Conservation (phyloP, 1,140 invertebrate genomes). For the Trissolcus basalis region DNA sequence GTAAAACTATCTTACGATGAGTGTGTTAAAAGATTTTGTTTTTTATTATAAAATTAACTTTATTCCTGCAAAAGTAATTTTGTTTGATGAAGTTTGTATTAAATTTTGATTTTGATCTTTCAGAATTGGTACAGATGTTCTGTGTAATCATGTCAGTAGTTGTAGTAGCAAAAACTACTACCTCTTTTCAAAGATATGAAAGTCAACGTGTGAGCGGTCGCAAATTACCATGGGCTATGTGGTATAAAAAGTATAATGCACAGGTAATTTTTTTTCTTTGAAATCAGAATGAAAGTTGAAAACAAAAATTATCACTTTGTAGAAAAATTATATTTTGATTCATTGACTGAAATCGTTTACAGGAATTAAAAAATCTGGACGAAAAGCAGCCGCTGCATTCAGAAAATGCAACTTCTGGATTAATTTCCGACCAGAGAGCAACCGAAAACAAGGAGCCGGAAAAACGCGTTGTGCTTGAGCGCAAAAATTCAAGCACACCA, state of each 20-base stretch:
- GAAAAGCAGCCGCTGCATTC: conserved; percentile 62
- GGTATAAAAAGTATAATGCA: conserved; percentile 71
- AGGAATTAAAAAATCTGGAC: conserved; percentile 68
- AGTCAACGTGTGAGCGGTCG: conserved; percentile 84
- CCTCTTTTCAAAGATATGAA: conserved; percentile 84
- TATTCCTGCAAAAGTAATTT: too few species aligned
- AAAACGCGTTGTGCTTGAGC: conserved; percentile 56
- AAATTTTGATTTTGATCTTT: conserved; percentile 68
- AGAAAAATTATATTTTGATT: conserved; percentile 2
- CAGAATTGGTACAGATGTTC: conserved; percentile 81
- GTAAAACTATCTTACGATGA: too few species aligned
- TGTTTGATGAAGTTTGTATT: too few species aligned
- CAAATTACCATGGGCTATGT: conserved; percentile 83
- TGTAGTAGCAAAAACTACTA: conserved; percentile 81
- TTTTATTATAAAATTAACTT: too few species aligned
- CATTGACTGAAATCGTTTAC: conserved; percentile 5
- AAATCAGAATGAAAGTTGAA: too few species aligned
- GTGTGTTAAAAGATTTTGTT: too few species aligned
- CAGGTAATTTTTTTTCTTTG: conserved; percentile 57
- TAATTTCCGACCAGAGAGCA: conserved; percentile 24
- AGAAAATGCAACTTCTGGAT: conserved; percentile 5
- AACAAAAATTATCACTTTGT: too few species aligned
- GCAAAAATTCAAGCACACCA: conserved; percentile 68
- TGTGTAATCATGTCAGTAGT: conserved; percentile 81
- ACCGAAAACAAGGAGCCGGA: conserved; percentile 43